Evolutionary conservation across 2,888 invertebrate species (phyloP).

Genomic region (Junonia oenone): DNA sequence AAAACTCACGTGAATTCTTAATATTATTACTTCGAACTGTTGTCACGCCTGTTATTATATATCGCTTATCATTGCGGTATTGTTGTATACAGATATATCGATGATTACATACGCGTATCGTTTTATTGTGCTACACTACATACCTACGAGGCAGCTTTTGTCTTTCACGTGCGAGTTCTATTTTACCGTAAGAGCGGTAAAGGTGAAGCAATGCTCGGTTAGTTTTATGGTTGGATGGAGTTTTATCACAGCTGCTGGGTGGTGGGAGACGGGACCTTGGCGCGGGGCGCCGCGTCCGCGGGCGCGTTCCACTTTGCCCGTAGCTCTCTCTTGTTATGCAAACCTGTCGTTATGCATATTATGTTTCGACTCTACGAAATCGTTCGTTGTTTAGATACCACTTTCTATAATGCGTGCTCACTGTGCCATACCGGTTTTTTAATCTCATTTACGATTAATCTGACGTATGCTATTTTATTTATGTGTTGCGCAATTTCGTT

Average conservation of each 20-base stretch:
- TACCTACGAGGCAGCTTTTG: neutral
- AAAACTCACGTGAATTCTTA: too few species aligned
- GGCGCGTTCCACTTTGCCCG: conserved; percentile 69
- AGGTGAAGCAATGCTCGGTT: conserved; percentile 13
- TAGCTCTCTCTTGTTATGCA: conserved; percentile 78
- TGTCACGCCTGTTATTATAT: neutral
- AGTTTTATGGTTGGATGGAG: conserved; percentile 18
- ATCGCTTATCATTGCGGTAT: neutral
- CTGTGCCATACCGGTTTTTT: conserved; percentile 27
- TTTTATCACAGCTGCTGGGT: conserved; percentile 15
- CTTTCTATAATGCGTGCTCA: conserved; percentile 55
- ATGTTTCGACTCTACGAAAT: conserved; percentile 65
- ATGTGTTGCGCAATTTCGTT: neutral
- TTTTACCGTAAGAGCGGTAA: neutral
- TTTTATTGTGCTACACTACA: too few species aligned
- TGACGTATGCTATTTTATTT: neutral
- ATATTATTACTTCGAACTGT: neutral
- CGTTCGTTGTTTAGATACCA: conserved; percentile 55
- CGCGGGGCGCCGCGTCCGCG: conserved; percentile 58
- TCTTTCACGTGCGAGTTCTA: neutral
- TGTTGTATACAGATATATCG: neutral
- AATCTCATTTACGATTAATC: conserved; percentile 1
- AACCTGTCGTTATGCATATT: conserved; percentile 75
- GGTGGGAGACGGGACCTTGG: conserved; percentile 49
- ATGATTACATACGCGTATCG: too few species aligned